Evolutionary conservation across 2,113 vertebrate species (phyloP), one percentile per base, ranked within the genome.

Genomic region (Motacilla alba): DNA sequence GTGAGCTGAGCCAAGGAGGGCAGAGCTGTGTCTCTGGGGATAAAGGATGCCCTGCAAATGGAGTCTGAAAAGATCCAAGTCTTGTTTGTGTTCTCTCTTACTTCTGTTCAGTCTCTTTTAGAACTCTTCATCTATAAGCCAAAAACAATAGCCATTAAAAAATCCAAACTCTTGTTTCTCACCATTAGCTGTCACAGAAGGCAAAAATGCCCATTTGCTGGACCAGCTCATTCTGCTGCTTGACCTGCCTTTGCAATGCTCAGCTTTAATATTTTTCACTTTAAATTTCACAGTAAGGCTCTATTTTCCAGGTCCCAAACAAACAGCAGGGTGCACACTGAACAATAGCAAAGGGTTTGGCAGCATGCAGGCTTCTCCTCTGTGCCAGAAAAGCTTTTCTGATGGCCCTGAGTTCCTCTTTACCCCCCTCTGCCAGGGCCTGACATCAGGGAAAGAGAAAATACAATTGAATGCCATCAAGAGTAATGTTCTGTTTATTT

Each of bases 391-490:
- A 89, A 90, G 60, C 68, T 92, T 89, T 89, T 94, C 93, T 95
- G 90, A 95, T 87, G 88, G 88, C 49, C 41, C 44, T 3, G 64
- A 95, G 93, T 97, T 97, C 95, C 92, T 93, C 92, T 90, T 93
- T 88, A 68, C 73, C 52, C 60, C 19, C 69, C 58, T 90, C 88
- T 96, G 77, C 83, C 93, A 93, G 62, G 39, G 83, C 23, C 90
- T 96, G 92, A 95, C 90, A 97, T 94, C 90, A 92, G 86, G 92
- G 88, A 95, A 95, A 95, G 88, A 93, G 86, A 95, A 96, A 96
- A 92, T 84, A 96, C 94, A 96, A 95, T 96, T 89, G 94, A 88
- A 96, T 93, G 24, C 58, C 86, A 95, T 95, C 80, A 95, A 92
- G 83, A 96, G 69, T 72, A 94, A 96, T 95, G 93, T 92, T 83